Percentiles rank a stretch among this genome's conserved stretches.
Evolutionary conservation across 2,797 vertebrate species (phyloP).

Genomic region (Tenualosa thibaudeaui): DNA sequence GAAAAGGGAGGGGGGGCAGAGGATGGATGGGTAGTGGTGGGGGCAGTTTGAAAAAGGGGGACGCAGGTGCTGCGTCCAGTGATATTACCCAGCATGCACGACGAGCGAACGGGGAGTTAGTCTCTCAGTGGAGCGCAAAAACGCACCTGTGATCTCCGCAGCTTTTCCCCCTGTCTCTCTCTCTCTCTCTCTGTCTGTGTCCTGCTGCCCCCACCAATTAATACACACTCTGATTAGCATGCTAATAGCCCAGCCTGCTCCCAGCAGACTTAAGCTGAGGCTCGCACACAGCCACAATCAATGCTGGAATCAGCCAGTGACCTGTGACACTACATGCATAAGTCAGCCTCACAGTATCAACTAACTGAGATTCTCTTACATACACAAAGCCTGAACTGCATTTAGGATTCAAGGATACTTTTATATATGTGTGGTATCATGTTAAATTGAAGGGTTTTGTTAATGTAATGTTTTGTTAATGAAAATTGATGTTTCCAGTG

Average conservation of each 20-base stretch:
- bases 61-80: slow-evolving; percentile 65
- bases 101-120: slow-evolving; percentile 34
- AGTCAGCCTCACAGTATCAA: neutral
- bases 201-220: slow-evolving; percentile 44
- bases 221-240: slow-evolving; percentile 72
- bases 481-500: neutral
- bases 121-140: slow-evolving; percentile 62
- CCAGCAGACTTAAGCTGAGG: neutral
- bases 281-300: neutral
- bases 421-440: neutral
- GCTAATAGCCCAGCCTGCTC: slow-evolving; percentile 56
- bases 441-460: neutral
- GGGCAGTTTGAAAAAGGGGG: slow-evolving; percentile 39
- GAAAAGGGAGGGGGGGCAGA: neutral
- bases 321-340: neutral
- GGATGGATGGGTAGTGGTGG: slow-evolving; percentile 4
- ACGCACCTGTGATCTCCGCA: slow-evolving; percentile 69
- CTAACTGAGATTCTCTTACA: neutral
- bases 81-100: slow-evolving; percentile 70
- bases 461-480: neutral
- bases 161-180: slow-evolving; percentile 42
- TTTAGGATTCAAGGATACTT: neutral
- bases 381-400: too few relatives aligned
- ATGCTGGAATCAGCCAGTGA: neutral
- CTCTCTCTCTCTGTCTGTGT: slow-evolving; percentile 16